phyloP scores from a whole-genome alignment of 2,797 vertebrate genomes.

The Threskiornis aethiopicus region DNA sequence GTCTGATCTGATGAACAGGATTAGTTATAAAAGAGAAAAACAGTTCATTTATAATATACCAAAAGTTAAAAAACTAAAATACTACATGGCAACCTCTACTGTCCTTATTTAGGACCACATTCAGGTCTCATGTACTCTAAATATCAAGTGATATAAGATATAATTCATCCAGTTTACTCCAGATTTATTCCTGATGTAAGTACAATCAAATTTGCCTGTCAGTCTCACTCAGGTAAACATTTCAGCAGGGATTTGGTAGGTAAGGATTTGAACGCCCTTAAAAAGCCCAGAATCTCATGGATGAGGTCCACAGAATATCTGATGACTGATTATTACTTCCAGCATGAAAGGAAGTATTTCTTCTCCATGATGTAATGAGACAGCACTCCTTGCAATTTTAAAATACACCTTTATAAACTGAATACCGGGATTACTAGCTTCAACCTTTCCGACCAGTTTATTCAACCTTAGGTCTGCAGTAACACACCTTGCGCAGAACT shows the following conservation, averaged over 20 bases:
- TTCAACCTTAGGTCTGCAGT: neutral
- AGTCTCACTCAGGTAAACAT: neutral
- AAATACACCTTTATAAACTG: neutral
- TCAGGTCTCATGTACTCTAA: neutral
- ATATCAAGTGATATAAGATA: neutral
- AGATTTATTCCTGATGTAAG: neutral
- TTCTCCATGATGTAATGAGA: neutral
- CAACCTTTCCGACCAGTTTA: neutral
- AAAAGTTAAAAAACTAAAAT: neutral
- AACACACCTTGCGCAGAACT: neutral
- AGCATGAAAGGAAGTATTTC: neutral
- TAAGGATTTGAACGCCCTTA: neutral
- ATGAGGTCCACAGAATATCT: neutral
- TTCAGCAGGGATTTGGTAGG: neutral
- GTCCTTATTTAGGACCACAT: neutral
- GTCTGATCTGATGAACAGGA: neutral
- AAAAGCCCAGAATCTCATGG: neutral
- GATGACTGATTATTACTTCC: neutral
- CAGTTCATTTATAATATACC: neutral
- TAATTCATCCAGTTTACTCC: neutral
- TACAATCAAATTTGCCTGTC: neutral
- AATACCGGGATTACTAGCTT: neutral
- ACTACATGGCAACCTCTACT: neutral
- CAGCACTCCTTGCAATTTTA: neutral
- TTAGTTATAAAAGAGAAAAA: constrained; percentile 15